Conservation (phyloP, 1,140 invertebrate genomes). For the Potamilus streckersoni region DNA sequence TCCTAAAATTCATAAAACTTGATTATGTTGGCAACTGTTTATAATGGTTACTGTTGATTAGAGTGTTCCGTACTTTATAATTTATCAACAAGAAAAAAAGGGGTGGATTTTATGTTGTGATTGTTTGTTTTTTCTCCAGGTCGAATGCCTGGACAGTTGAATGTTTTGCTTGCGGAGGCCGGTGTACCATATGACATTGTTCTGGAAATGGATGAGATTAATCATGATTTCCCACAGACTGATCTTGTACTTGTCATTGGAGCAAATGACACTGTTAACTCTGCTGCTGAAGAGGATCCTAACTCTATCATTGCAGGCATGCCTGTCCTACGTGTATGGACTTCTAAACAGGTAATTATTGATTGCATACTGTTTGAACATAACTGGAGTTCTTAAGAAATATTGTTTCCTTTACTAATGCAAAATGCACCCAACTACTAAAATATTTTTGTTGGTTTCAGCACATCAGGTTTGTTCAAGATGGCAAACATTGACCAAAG, state of each 20-base stretch:
- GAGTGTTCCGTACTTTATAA: too few relatives aligned
- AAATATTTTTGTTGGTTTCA: too few relatives aligned
- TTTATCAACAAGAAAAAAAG: too few relatives aligned
- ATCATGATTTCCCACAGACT: constrained; percentile 86
- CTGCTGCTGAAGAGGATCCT: constrained; percentile 90
- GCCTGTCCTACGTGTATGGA: constrained; percentile 91
- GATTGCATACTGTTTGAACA: neutral
- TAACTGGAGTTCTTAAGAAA: neutral
- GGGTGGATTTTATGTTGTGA: too few relatives aligned
- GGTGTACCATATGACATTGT: constrained; percentile 94
- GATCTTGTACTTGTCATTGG: constrained; percentile 90
- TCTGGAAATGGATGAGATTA: constrained; percentile 94
- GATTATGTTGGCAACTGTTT: too few relatives aligned
- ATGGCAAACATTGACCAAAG: neutral
- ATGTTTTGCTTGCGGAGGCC: constrained; percentile 91
- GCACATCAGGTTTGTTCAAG: too few relatives aligned
- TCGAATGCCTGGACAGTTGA: constrained; percentile 90
- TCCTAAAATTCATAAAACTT: too few relatives aligned
- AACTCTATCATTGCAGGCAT: constrained; percentile 93
- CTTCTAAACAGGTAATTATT: constrained; percentile 79
- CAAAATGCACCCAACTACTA: neutral
- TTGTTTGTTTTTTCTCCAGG: constrained; percentile 69
- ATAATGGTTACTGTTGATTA: too few relatives aligned
- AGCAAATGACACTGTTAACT: constrained; percentile 94
- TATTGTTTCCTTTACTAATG: too few relatives aligned